These are phyloP conservation scores for Pseudorhiza aurosa DNA, from an alignment of 30 jellyfish, hydroid and myxozoan species.

Conservation along the genomic window DNA sequence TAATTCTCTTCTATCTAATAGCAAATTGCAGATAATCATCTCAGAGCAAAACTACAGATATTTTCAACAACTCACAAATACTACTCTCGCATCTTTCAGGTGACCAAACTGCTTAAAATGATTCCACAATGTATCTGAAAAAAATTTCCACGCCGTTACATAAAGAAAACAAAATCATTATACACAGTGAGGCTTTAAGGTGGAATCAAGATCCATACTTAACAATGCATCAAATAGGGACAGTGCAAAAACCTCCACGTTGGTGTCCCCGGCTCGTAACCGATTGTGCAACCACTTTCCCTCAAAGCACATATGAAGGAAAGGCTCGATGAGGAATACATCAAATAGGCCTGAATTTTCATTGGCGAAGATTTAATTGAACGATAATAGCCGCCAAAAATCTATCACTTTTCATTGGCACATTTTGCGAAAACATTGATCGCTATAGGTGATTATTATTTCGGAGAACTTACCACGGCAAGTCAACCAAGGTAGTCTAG, in stretches of 20 bases:
- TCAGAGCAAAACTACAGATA: background rate
- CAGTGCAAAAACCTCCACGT: background rate
- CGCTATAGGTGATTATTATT: background rate
- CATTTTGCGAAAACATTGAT: background rate
- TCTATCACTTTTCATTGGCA: too few relatives aligned
- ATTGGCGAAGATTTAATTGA: background rate
- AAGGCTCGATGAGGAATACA: too few relatives aligned
- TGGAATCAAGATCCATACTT: too few relatives aligned
- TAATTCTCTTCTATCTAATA: too few relatives aligned
- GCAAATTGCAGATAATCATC: background rate
- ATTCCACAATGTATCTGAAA: constrained; percentile 59
- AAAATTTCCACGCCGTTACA: too few relatives aligned
- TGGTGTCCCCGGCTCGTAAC: too few relatives aligned
- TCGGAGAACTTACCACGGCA: constrained; percentile 29
- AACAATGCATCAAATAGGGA: background rate
- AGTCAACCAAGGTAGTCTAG: constrained; percentile 21
- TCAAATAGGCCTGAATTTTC: background rate
- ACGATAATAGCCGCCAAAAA: background rate
- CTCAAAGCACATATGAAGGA: too few relatives aligned
- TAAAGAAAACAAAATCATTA: too few relatives aligned
- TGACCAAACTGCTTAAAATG: constrained; percentile 61
- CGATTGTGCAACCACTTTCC: too few relatives aligned
- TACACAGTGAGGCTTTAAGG: too few relatives aligned
- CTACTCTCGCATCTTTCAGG: constrained; percentile 53
- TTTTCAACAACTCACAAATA: constrained; percentile 38